Conservation (phyloP, 2,888 invertebrate genomes). For the Sinhomidia bicolor region DNA sequence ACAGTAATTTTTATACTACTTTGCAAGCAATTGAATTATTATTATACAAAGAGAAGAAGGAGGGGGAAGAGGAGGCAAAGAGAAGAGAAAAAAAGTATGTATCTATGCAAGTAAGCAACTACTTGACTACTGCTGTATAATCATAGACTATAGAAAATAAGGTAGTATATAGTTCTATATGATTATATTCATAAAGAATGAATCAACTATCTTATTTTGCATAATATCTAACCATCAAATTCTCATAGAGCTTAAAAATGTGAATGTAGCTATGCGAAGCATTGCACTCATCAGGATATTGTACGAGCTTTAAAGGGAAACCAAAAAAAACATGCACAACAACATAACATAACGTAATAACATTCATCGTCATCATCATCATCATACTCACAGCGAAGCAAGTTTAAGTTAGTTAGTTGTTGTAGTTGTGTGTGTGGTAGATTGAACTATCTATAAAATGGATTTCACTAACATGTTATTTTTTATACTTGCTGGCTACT, state of each 20-base stretch:
- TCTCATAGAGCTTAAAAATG: constrained; percentile 33
- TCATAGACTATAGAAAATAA: not conserved
- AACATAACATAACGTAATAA: not conserved
- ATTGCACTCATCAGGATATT: constrained; percentile 65
- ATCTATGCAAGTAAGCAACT: not conserved
- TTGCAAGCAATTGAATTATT: not conserved
- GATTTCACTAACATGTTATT: constrained; percentile 23
- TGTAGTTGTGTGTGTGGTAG: not conserved
- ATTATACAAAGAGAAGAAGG: not conserved
- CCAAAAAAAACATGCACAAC: not conserved
- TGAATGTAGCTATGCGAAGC: constrained; percentile 65
- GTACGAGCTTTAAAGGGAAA: constrained; percentile 45
- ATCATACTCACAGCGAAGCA: constrained; percentile 1
- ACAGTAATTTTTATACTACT: too few relatives aligned
- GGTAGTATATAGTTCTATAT: not conserved
- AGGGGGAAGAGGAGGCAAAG: too few relatives aligned
- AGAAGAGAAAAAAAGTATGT: not conserved
- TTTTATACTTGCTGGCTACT: not conserved
- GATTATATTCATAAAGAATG: not conserved
- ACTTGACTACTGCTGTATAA: not conserved
- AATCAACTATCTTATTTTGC: not conserved
- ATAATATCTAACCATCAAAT: not conserved
- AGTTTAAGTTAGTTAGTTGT: constrained; percentile 35
- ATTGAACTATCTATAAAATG: constrained; percentile 36
- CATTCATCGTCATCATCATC: constrained; percentile 1